Conservation (phyloP, 2,797 vertebrate genomes). For the Thalassophryne amazonica region DNA sequence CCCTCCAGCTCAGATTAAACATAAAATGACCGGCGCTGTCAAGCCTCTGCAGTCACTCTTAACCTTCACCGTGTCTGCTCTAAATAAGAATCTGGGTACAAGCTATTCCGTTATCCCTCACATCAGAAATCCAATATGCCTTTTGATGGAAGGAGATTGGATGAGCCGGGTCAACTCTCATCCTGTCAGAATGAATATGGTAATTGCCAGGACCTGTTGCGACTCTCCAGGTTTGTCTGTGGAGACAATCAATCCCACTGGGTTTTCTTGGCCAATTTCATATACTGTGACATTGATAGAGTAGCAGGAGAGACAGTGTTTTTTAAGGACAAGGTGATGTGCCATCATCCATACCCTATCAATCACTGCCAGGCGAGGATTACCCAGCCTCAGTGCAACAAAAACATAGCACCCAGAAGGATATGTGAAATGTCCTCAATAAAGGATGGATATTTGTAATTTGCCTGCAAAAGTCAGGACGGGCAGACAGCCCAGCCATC, state of each 20-base stretch:
- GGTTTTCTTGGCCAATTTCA: conserved; percentile 11
- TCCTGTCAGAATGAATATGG: conserved; percentile 36
- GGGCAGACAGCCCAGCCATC: too few relatives aligned
- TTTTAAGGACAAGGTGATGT: conserved; percentile 7
- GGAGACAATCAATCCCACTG: conserved; percentile 27
- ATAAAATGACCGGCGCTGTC: conserved; percentile 24
- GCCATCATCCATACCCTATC: conserved; percentile 19
- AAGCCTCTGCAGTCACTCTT: conserved; percentile 18
- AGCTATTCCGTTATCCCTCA: conserved; percentile 33
- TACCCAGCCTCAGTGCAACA: conserved; percentile 2
- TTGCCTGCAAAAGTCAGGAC: too few relatives aligned
- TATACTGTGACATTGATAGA: conserved; percentile 4
- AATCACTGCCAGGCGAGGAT: conserved; percentile 7
- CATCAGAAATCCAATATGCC: conserved; percentile 44
- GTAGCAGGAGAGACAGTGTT: conserved; percentile 1
- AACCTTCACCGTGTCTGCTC: conserved; percentile 31
- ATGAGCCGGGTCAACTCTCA: conserved; percentile 26
- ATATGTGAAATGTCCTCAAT: background rate
- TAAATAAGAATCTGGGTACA: conserved; percentile 26
- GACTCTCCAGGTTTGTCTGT: conserved; percentile 28
- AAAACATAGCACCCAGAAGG: conserved; percentile 9
- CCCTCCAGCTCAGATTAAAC: conserved; percentile 23
- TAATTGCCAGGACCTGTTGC: conserved; percentile 33
- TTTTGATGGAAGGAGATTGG: conserved; percentile 39
- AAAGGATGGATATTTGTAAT: background rate